Percentiles rank a stretch among this genome's conserved stretches.
Conservation (phyloP, 2,888 invertebrate genomes). For the Metallyticus violacea region DNA sequence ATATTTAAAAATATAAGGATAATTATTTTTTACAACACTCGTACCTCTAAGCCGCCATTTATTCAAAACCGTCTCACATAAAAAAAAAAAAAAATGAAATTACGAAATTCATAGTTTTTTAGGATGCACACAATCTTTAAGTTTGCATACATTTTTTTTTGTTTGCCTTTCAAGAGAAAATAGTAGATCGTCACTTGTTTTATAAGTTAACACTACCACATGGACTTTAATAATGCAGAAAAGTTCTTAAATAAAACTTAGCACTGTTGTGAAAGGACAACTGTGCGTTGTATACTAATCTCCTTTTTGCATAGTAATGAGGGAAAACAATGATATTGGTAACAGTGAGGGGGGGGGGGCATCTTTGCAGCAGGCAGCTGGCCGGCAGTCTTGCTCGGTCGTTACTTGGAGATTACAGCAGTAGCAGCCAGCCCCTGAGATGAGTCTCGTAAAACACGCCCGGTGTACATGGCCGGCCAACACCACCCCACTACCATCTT, state of each 20-base stretch:
- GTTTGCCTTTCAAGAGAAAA: no score
- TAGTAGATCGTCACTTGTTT: no score
- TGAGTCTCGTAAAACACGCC: slow-evolving; percentile 26
- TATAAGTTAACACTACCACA: neutral
- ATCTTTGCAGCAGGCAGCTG: slow-evolving; percentile 3
- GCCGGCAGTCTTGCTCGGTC: slow-evolving; percentile 5
- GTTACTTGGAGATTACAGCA: slow-evolving; percentile 26
- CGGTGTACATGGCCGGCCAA: neutral
- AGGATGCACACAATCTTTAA: no score
- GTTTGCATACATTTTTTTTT: no score
- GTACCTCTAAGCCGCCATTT: no score
- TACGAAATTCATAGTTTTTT: no score
- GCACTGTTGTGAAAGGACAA: neutral
- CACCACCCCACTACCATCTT: neutral
- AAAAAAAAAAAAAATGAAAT: no score
- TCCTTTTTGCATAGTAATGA: neutral
- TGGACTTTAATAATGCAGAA: neutral
- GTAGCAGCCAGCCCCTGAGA: slow-evolving; percentile 16
- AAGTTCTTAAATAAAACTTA: neutral
- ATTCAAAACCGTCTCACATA: no score
- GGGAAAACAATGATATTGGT: neutral
- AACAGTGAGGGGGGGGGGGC: neutral
- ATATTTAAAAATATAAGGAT: no score
- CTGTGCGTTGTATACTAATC: neutral
- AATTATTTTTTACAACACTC: no score